Conservation (phyloP, 64 coral and sea anemone genomes). For the Pocillopora damicornis region DNA sequence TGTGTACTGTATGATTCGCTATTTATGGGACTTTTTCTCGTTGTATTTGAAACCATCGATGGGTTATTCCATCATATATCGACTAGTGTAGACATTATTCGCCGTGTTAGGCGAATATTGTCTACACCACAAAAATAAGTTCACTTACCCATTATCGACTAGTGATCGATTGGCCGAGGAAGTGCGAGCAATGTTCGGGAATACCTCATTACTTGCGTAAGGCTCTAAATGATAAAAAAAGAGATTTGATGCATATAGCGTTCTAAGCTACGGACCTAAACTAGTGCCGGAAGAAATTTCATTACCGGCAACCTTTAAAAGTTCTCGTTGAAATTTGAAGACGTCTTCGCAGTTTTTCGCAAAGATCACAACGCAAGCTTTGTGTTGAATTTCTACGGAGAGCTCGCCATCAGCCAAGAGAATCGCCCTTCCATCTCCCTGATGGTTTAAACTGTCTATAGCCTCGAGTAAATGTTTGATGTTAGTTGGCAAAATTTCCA, state of each 20-base stretch:
- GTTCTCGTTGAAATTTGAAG: slow-evolving; percentile 41
- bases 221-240: no score
- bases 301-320: not conserved
- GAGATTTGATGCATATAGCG: not conserved
- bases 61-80: no score
- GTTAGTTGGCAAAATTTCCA: slow-evolving; percentile 37
- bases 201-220: no score
- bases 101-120: no score
- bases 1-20: no score
- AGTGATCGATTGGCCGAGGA: no score
- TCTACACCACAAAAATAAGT: no score
- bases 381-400: slow-evolving; percentile 41
- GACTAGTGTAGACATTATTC: no score
- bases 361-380: slow-evolving; percentile 64
- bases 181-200: not conserved
- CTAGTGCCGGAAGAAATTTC: not conserved
- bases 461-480: slow-evolving; percentile 44
- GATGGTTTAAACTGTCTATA: slow-evolving; percentile 59
- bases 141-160: no score
- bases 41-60: no score
- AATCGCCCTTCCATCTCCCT: slow-evolving; percentile 48
- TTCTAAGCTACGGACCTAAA: not conserved
- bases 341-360: slow-evolving; percentile 54
- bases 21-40: no score
- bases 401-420: slow-evolving; percentile 43